Conservation (phyloP, 2,113 vertebrate genomes). For the Elanoides forficatus region DNA sequence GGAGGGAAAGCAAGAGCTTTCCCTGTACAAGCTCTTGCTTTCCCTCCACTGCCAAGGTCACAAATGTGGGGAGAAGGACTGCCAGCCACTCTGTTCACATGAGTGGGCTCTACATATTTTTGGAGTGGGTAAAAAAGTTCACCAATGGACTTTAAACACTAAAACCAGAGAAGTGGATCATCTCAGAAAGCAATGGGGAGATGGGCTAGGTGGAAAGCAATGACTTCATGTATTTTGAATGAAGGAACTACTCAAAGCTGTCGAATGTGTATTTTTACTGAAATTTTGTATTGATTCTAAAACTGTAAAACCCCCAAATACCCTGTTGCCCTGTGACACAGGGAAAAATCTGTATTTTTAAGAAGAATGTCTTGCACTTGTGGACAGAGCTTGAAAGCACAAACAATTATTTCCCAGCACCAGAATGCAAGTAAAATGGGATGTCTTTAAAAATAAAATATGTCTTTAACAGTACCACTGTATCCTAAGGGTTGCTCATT, state of each 20-base stretch:
- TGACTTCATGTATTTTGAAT: not conserved
- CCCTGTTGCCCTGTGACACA: rapidly evolving
- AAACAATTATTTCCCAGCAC: not conserved
- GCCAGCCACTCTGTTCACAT: not conserved
- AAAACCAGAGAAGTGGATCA: not conserved
- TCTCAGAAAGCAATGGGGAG: not conserved
- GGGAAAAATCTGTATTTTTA: not conserved
- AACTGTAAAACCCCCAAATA: not conserved
- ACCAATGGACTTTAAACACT: not conserved
- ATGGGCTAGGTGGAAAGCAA: not conserved
- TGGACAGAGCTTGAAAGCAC: not conserved
- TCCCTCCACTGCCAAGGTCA: not conserved
- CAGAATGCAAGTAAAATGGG: not conserved
- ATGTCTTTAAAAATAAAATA: not conserved
- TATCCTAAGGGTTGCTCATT: not conserved
- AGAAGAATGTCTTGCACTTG: not conserved
- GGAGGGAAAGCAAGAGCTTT: not conserved
- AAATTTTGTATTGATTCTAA: not conserved
- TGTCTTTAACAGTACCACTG: not conserved
- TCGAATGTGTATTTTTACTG: not conserved
- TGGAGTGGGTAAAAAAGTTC: not conserved
- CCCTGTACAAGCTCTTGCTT: too few species aligned
- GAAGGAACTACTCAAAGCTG: not conserved
- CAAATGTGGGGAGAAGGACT: not conserved
- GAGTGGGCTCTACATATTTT: not conserved